These are phyloP conservation scores for Eristalis tenax DNA, from an alignment of 2,888 invertebrate species.

Conservation along the genomic window DNA sequence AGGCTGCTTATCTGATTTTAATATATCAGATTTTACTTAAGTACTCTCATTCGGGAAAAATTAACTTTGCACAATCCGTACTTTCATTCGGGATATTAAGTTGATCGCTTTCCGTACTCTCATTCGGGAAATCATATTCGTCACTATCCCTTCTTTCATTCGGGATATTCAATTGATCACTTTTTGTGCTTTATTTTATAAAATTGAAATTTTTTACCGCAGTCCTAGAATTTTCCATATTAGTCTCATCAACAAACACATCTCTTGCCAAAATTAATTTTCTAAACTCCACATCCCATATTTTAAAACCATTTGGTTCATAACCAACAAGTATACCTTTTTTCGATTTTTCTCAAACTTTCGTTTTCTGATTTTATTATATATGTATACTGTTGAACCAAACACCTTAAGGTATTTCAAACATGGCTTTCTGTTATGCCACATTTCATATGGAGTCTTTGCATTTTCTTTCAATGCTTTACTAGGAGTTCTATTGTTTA, in stretches of 20 bases:
- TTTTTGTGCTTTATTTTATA: neutral
- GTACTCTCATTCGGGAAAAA: neutral
- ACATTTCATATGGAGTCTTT: constrained; percentile 78
- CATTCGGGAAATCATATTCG: neutral
- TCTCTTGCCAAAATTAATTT: constrained; percentile 75
- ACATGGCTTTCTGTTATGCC: neutral
- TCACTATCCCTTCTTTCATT: neutral
- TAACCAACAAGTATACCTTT: constrained; percentile 12
- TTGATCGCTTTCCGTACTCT: neutral
- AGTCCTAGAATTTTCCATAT: neutral
- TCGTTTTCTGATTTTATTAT: no score
- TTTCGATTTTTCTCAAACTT: constrained; percentile 11
- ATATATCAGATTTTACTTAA: no score
- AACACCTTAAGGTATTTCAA: no score
- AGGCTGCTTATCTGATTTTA: neutral
- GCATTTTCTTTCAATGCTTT: constrained; percentile 73
- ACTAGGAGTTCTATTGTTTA: constrained; percentile 78
- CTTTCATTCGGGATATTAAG: neutral
- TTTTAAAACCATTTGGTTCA: constrained; percentile 56
- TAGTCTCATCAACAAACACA: constrained; percentile 75
- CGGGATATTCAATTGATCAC: neutral
- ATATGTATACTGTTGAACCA: no score
- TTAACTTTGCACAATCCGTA: neutral
- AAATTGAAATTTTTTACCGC: neutral
- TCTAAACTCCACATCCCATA: constrained; percentile 74